These are phyloP conservation scores for Nemopilema nomurai DNA, from an alignment of 30 jellyfish, hydroid and myxozoan genomes.

Conservation along the genomic window DNA sequence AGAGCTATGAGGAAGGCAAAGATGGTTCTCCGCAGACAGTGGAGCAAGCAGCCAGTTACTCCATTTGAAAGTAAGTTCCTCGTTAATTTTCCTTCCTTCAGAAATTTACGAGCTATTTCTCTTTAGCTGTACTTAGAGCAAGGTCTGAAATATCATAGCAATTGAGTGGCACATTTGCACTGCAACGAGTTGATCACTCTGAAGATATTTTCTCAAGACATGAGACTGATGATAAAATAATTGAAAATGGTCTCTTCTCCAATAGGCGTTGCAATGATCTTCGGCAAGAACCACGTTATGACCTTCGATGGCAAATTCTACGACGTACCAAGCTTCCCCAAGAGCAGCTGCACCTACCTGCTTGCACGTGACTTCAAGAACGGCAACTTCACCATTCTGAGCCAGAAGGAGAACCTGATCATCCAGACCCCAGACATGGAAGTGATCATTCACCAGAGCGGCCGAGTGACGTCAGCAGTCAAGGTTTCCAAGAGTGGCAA, in stretches of 20 bases:
- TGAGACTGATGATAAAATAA: no score
- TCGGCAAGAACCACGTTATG: constrained; percentile 87
- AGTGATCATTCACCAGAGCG: constrained; percentile 71
- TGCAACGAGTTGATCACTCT: no score
- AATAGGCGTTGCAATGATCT: constrained; percentile 84
- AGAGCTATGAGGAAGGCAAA: constrained; percentile 29
- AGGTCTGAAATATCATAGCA: no score
- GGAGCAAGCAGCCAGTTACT: constrained; percentile 25
- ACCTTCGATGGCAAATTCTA: constrained; percentile 90
- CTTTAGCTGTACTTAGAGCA: no score
- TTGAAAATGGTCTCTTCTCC: background rate
- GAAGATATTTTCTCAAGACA: no score
- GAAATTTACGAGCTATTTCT: no score
- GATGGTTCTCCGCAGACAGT: constrained; percentile 27
- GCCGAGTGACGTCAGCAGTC: constrained; percentile 68
- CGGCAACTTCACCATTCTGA: constrained; percentile 83
- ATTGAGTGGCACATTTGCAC: no score
- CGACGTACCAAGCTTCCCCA: constrained; percentile 72
- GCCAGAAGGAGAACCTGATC: constrained; percentile 85
- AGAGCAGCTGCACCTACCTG: constrained; percentile 82
- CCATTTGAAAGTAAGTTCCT: constrained; percentile 65
- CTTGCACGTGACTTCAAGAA: constrained; percentile 93
- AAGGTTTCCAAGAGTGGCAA: constrained; percentile 52
- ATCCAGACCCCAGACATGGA: constrained; percentile 91
- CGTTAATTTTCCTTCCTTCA: no score